These are phyloP conservation scores for Argyresthia albistria DNA, from an alignment of 2,888 invertebrate species.

Conservation along the genomic window DNA sequence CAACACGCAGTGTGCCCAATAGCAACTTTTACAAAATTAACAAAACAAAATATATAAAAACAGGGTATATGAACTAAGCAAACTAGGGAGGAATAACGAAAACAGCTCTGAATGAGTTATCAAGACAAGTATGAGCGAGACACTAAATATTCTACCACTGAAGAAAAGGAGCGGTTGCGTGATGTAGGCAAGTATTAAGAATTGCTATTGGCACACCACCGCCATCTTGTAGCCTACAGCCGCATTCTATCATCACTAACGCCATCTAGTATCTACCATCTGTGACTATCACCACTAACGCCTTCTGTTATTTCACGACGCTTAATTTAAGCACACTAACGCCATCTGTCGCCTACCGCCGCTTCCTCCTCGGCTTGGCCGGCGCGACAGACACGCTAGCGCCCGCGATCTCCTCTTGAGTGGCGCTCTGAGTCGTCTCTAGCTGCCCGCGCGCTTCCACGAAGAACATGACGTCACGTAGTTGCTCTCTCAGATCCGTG, in stretches of 20 bases:
- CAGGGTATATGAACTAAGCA: no score
- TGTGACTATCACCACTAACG: no score
- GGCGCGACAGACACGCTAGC: slow-evolving; percentile 35
- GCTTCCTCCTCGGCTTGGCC: slow-evolving; percentile 12
- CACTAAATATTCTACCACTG: no score
- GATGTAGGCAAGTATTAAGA: no score
- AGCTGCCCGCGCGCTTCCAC: slow-evolving; percentile 82
- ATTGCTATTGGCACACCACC: no score
- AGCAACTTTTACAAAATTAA: no score
- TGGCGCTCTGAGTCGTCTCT: slow-evolving; percentile 21
- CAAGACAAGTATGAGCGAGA: no score
- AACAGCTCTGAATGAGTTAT: no score
- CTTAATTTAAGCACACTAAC: not conserved
- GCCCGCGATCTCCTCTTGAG: slow-evolving; percentile 28
- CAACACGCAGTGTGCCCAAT: not conserved
- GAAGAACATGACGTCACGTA: slow-evolving; percentile 97
- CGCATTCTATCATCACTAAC: slow-evolving; percentile 2
- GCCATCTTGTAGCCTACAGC: not conserved
- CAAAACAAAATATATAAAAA: no score
- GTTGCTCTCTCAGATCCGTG: slow-evolving; percentile 90
- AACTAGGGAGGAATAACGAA: no score
- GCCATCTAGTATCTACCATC: not conserved
- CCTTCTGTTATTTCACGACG: not conserved
- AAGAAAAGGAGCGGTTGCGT: no score
- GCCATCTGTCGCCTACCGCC: not conserved